Percentiles rank a stretch among this genome's conserved stretches.
phyloP scores from a whole-genome alignment of 2,797 vertebrate species.

The Tauraco hartlaubi region DNA sequence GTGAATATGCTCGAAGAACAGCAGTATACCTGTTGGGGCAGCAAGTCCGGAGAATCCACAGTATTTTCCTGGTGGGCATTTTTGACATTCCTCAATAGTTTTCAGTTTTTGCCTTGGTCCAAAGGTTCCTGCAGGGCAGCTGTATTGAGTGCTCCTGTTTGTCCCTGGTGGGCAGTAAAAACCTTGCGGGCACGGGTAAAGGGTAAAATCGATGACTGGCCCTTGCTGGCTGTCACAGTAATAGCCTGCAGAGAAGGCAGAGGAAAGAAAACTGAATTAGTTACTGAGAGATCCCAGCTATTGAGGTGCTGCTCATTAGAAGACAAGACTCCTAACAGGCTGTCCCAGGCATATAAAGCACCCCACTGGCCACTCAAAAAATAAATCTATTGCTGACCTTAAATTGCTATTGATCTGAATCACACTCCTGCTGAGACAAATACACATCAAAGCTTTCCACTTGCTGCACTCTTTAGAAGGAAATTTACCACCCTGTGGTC shows the following conservation, averaged over 20 bases:
- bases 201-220: slow-evolving; percentile 77
- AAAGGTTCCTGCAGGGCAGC: slow-evolving; percentile 89
- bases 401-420: neutral
- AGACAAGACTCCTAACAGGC: neutral
- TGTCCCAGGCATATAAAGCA: neutral
- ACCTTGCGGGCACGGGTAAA: slow-evolving; percentile 87
- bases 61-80: slow-evolving; percentile 87
- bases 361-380: neutral
- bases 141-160: slow-evolving; percentile 79
- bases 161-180: slow-evolving; percentile 92
- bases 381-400: neutral
- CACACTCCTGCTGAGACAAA: neutral
- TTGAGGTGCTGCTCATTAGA: neutral
- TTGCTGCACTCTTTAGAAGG: neutral
- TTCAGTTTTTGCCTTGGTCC: slow-evolving; percentile 77
- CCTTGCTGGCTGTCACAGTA: slow-evolving; percentile 86
- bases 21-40: slow-evolving; percentile 86
- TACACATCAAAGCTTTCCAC: neutral
- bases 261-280: neutral
- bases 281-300: neutral
- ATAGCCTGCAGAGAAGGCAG: slow-evolving; percentile 76
- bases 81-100: slow-evolving; percentile 78
- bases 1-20: neutral
- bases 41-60: slow-evolving; percentile 84
- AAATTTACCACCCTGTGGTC: neutral